Percentiles rank a stretch among this genome's conserved stretches.
These are phyloP conservation scores for Gastracanthus pulcherrimus DNA, from an alignment of 2,888 invertebrate genomes.

Conservation along the genomic window DNA sequence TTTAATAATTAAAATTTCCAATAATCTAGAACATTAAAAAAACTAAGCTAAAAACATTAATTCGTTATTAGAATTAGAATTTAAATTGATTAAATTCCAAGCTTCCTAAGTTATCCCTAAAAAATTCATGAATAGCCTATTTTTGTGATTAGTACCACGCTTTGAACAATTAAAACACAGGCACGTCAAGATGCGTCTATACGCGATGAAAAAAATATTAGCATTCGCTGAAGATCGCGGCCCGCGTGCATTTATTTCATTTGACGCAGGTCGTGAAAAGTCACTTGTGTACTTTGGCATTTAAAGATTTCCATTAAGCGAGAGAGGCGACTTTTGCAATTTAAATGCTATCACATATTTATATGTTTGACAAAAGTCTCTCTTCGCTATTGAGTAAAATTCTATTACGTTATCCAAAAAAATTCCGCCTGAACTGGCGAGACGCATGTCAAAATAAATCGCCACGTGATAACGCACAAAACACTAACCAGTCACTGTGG, in stretches of 20 bases:
- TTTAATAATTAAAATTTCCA: no score
- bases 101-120: no score
- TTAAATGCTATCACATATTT: background rate
- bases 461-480: no score
- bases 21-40: no score
- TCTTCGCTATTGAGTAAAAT: background rate
- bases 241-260: background rate
- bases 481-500: no score
- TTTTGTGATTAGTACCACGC: no score
- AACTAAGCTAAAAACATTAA: no score
- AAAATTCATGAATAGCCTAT: no score
- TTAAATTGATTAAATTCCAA: no score
- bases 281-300: background rate
- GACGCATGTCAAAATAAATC: no score
- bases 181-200: background rate
- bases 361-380: background rate
- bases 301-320: background rate
- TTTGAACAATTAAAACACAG: no score
- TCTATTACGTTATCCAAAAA: background rate
- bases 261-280: background rate
- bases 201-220: background rate
- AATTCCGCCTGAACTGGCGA: background rate
- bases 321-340: background rate
- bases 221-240: background rate
- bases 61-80: no score